Evolutionary conservation across 2,113 vertebrate genomes (phyloP), one percentile per base, ranked within the genome.

Genomic region (Mus spicilegus): DNA sequence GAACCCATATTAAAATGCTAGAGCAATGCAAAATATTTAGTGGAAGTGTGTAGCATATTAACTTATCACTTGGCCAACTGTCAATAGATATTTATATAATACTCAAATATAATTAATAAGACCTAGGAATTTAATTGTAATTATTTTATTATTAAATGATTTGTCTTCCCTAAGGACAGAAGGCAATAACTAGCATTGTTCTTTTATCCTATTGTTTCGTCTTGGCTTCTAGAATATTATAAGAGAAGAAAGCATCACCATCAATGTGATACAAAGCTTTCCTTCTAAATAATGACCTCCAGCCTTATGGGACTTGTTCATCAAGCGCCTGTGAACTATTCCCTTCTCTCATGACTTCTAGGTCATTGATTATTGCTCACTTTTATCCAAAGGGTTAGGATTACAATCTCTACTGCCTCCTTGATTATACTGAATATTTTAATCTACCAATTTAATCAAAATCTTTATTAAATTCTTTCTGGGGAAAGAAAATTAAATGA

Each of bases 401-500:
- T 76, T 97, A 58, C 88, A 78, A 70, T 97, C 94, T 89, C 95
- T 96, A 70, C 69, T 56, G 49, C 67, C 96, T 16, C 13, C 81
- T 46, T 89, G 72, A 95, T 95, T 97, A 96, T 56, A 89, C 3
- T 58, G 89, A 97, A 42, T 96, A 96, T 90, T 98, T 95, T 95
- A 94, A 95, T 94, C 87, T 91, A 93, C 85, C 84, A 61, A 73
- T 97, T 97, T 96, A 97, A 98, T 97, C 49, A 70, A 96, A 96
- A 96, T 97, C 77, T 96, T 97, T 98, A 96, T 96, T 97, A 95
- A 95, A 78, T 51, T 98, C 94, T 98, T 98, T 94, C 96, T 92
- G 65, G 92, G 86, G 92, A 98, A 96, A 95, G 78, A 95, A 97
- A 97, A 98, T 98, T 96, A 97, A 98, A 98, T 98, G 96, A 98